Evolutionary conservation across 2,888 invertebrate species (phyloP), one percentile per base, ranked within the genome.

Genomic region (Cremastinae sp.): DNA sequence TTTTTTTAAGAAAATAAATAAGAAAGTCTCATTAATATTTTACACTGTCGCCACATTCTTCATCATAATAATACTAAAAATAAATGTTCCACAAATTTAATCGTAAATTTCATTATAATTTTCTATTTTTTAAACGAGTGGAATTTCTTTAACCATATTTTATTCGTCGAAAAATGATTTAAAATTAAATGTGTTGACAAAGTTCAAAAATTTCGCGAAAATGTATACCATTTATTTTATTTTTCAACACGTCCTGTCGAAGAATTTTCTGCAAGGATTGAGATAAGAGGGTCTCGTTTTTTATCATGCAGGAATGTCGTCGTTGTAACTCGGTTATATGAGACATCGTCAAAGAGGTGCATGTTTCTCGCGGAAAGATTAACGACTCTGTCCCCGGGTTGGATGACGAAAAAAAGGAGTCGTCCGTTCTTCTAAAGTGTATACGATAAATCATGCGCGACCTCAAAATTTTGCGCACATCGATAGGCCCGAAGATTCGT

Each of bases 371-470:
- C 18, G 28, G 34, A 22, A 73, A 76, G 76, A 73, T 73, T 76
- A 72, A 73, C 69, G 76, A 73, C 59, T 43, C 34, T 20, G 61
- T 61, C 56, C 49, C 43, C 20, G 43, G 28, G 38, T 22, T 51
- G 58, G 49, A 53, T 45, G 45, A 22, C 58, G 38, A 53, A 38
- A 45, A 75, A 28, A 28, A 28, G 5, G 28, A 5, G 5, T 28
- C 28, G 5, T 65, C 80, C 82, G 83, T 80, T 65, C 28, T 41
- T 38, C 22, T 53, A 65, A 43, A 82, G 69, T 78, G 70, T 77
- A n/a, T n/a, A 79, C 86, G 80, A 86, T 86, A 86, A 86, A 86
- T 86, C 86, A 85, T 80, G 75, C 68, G 78, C 54, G 79, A 79
- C 82, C 79, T 77, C 65, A 70, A 69, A 41, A 64, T 77, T 77